phyloP scores from a whole-genome alignment of 1,140 invertebrate genomes.

The Branchinecta lynchi region DNA sequence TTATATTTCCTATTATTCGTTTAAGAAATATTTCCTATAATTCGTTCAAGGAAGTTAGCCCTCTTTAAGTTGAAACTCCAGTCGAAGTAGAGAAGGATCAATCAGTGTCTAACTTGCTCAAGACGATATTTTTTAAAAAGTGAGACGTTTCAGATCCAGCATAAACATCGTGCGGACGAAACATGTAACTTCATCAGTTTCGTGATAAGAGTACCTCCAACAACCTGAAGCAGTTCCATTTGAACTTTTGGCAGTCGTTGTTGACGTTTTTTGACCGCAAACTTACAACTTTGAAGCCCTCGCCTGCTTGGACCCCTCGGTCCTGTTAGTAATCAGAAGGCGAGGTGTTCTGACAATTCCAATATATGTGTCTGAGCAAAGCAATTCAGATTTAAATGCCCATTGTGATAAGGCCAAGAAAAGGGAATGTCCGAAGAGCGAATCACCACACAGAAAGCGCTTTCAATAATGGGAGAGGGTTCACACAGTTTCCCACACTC shows the following conservation, averaged over 20 bases:
- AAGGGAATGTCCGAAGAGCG: too few species aligned
- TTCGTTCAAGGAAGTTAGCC: too few species aligned
- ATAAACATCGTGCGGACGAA: neutral
- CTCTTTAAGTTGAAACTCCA: neutral
- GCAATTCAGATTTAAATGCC: too few species aligned
- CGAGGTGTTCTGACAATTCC: too few species aligned
- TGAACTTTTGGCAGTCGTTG: neutral
- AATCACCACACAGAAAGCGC: too few species aligned
- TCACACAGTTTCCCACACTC: too few species aligned
- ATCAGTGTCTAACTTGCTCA: neutral
- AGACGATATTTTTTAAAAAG: neutral
- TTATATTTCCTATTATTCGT: conserved; percentile 10
- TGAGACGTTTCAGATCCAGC: neutral
- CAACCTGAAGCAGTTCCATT: conserved; percentile 1
- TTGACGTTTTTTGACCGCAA: neutral
- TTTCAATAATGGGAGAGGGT: too few species aligned
- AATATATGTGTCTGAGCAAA: too few species aligned
- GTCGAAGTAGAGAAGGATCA: neutral
- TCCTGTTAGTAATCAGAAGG: too few species aligned
- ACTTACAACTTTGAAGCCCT: neutral
- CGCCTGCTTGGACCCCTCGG: neutral
- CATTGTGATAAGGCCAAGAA: too few species aligned
- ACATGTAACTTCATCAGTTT: neutral
- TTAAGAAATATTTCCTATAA: too few species aligned
- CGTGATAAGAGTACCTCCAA: too few species aligned